phyloP scores from a whole-genome alignment of 2,888 invertebrate species.

The Parnassius apollo region DNA sequence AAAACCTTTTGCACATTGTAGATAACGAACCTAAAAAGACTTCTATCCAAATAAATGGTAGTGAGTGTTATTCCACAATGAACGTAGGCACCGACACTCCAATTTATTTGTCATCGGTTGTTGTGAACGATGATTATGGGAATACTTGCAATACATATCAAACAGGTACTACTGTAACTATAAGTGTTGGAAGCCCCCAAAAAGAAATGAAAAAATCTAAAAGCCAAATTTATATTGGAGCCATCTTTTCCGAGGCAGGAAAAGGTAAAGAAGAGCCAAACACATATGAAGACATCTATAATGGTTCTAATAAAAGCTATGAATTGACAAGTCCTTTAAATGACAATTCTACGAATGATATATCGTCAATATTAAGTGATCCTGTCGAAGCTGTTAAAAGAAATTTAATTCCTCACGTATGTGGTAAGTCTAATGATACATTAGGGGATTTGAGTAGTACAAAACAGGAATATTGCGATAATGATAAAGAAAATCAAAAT shows the following conservation, averaged over 20 bases:
- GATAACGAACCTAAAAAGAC: constrained; percentile 81
- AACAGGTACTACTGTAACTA: constrained; percentile 82
- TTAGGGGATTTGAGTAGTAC: constrained; percentile 35
- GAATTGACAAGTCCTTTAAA: constrained; percentile 34
- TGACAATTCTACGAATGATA: constrained; percentile 50
- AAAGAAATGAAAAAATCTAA: constrained; percentile 67
- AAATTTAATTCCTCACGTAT: constrained; percentile 89
- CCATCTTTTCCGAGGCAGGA: constrained; percentile 53
- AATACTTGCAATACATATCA: constrained; percentile 72
- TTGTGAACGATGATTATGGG: constrained; percentile 82
- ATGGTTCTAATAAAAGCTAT: constrained; percentile 43
- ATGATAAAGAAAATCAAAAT: constrained; percentile 20
- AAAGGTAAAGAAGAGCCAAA: constrained; percentile 53
- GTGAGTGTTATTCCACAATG: constrained; percentile 88
- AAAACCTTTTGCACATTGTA: constrained; percentile 44
- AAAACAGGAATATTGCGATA: constrained; percentile 30
- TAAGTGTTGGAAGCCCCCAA: constrained; percentile 80
- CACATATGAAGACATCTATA: constrained; percentile 70
- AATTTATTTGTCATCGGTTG: constrained; percentile 87
- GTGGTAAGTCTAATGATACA: constrained; percentile 80
- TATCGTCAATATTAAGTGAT: constrained; percentile 83
- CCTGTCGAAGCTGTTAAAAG: constrained; percentile 89
- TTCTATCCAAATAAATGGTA: constrained; percentile 87
- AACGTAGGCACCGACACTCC: constrained; percentile 86
- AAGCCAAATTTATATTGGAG: constrained; percentile 77